Percentiles rank a stretch among this genome's conserved stretches.
phyloP scores from a whole-genome alignment of 2,113 vertebrate genomes.

The Podocnemis expansa region DNA sequence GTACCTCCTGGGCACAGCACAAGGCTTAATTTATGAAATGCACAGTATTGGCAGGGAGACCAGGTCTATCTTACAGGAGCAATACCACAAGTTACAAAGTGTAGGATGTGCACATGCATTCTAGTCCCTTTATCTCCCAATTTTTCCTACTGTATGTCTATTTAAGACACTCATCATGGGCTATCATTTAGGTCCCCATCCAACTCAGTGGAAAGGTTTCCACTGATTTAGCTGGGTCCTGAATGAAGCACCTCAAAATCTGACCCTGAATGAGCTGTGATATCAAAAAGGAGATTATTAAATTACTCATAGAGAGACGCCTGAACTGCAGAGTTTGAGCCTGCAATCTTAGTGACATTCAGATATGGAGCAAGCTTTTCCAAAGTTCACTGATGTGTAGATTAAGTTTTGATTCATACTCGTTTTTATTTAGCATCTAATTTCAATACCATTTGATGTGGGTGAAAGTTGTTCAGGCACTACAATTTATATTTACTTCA shows the following conservation, averaged over 20 bases:
- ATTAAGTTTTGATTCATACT: too few species aligned
- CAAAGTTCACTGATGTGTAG: too few species aligned
- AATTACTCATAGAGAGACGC: not conserved
- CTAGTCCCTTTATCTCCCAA: not conserved
- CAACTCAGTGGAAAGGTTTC: not conserved
- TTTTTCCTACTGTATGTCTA: not conserved
- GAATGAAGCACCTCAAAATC: not conserved
- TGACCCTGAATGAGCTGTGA: not conserved
- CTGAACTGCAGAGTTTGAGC: not conserved
- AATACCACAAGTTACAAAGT: not conserved
- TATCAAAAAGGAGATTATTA: not conserved
- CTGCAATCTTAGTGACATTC: not conserved
- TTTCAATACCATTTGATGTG: too few species aligned
- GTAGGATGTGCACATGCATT: not conserved
- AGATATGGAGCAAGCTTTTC: too few species aligned
- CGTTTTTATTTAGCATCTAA: too few species aligned
- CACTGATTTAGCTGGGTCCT: not conserved
- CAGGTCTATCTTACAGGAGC: not conserved
- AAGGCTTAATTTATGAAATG: not conserved
- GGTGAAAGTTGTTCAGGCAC: too few species aligned
- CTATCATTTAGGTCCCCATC: not conserved
- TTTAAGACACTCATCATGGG: not conserved
- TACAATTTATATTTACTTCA: too few species aligned
- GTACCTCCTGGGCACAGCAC: not conserved
- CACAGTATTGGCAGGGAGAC: not conserved